Base-by-base conservation (phyloP, 1,140 invertebrate species). In the Aporrectodea caliginosa region DNA sequence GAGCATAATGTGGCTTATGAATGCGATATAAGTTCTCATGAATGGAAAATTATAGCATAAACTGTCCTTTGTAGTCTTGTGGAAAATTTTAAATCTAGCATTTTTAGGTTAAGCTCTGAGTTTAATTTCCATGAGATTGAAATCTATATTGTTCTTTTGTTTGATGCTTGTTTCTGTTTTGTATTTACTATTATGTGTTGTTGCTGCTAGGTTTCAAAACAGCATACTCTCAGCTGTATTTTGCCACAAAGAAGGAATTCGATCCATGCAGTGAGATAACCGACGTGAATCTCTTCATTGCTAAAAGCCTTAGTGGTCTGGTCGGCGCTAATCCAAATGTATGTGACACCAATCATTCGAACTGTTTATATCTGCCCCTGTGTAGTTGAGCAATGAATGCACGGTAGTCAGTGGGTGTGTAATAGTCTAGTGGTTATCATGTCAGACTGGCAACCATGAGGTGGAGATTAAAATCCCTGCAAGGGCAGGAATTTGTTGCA, bases 221-320 rank as follows among this genome's bases (percentile, higher is more conserved):
- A 29, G 92, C 93, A 70, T 98, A 95, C 86, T 93, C 94, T 16
- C 94, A 96, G 86, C 90, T 98, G 0, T 90, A 92, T 16, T 97
- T 93, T 90, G 95, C 95, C 0, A 92, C 91, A 73, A 93, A 92
- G 86, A 89, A 90, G 34, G 90, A 91, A 81, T 89, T 91, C 80
- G 95, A 98, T 90, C 93, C 93, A 29, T 84, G 90, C 91, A 77
- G 89, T 88, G 88, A 90, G 89, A 80, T 94, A 33, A 84, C 90
- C 0, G 93, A 95, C 85, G 90, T 92, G 0, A 91, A 92, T 84
- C 87, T 93, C 16, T 91, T 92, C 84, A 88, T 95, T 2, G 93
- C 91, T 0, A 91, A 93, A 89, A 91, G 90, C 70, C 88, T 96
- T 14, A 90, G 91, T 90, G 83, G 82, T 94, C 73, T 90, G 91